These are phyloP conservation scores for Tetragnatha montana DNA, from an alignment of 2,888 invertebrate genomes.

Conservation along the genomic window DNA sequence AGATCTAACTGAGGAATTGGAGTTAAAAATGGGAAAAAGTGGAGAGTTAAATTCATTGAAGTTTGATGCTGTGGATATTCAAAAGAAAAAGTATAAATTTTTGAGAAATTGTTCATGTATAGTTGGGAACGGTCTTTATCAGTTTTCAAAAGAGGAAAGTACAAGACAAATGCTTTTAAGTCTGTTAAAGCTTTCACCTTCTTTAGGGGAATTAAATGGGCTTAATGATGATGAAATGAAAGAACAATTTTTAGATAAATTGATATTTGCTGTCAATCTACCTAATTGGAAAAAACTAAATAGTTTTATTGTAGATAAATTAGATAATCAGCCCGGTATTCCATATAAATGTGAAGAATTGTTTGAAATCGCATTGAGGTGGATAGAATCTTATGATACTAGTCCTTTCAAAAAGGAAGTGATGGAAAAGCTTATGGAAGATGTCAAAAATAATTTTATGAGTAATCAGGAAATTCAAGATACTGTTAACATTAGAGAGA, in stretches of 20 bases:
- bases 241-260: constrained; percentile 51
- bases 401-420: constrained; percentile 34
- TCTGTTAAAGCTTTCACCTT: constrained; percentile 52
- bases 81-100: constrained; percentile 21
- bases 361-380: constrained; percentile 50
- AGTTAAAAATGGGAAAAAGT: no score
- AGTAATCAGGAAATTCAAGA: constrained; percentile 39
- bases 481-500: constrained; percentile 25
- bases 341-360: constrained; percentile 54
- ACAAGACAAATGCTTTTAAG: constrained; percentile 45
- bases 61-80: no score
- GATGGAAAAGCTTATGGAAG: constrained; percentile 44
- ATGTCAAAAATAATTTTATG: constrained; percentile 30
- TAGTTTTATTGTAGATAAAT: constrained; percentile 45
- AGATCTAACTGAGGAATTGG: no score
- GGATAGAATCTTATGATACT: constrained; percentile 57
- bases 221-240: constrained; percentile 42
- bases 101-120: constrained; percentile 45
- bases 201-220: no score
- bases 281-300: constrained; percentile 45
- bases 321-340: constrained; percentile 43
- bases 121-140: constrained; percentile 43
- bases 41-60: no score
- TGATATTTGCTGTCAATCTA: constrained; percentile 34
- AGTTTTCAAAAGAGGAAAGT: constrained; percentile 39